These are phyloP conservation scores for Perca flavescens DNA, from an alignment of 2,113 vertebrate genomes.

Conservation along the genomic window DNA sequence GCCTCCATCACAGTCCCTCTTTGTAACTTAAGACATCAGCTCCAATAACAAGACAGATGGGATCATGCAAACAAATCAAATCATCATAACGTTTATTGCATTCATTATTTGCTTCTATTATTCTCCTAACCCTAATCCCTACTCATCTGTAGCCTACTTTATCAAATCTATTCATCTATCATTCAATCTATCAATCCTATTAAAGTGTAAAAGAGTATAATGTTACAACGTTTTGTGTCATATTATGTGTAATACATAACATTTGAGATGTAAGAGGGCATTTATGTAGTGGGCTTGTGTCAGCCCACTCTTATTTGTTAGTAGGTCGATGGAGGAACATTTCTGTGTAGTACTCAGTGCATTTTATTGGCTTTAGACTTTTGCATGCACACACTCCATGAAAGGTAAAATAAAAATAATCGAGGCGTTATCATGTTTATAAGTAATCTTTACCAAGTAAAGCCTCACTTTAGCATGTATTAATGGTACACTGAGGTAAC, in stretches of 20 bases:
- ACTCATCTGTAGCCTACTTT: background rate
- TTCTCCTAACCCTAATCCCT: background rate
- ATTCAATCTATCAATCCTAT: background rate
- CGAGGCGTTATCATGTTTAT: background rate
- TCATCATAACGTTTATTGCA: background rate
- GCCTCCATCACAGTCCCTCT: background rate
- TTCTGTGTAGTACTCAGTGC: background rate
- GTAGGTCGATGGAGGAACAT: background rate
- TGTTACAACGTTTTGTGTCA: background rate
- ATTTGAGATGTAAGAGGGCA: background rate
- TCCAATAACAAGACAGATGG: background rate
- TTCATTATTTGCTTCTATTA: background rate
- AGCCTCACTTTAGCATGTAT: too few species aligned
- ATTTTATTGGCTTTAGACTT: background rate
- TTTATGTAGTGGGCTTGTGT: background rate
- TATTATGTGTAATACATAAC: background rate
- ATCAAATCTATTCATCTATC: too few species aligned
- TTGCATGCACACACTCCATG: background rate
- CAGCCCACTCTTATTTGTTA: background rate
- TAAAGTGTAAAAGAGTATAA: background rate
- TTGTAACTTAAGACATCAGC: background rate
- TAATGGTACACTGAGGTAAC: background rate
- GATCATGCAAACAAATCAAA: background rate
- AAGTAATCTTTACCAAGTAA: background rate
- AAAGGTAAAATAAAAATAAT: background rate